phyloP scores from a whole-genome alignment of 2,113 vertebrate genomes.

The cattle (Bos taurus) region DNA sequence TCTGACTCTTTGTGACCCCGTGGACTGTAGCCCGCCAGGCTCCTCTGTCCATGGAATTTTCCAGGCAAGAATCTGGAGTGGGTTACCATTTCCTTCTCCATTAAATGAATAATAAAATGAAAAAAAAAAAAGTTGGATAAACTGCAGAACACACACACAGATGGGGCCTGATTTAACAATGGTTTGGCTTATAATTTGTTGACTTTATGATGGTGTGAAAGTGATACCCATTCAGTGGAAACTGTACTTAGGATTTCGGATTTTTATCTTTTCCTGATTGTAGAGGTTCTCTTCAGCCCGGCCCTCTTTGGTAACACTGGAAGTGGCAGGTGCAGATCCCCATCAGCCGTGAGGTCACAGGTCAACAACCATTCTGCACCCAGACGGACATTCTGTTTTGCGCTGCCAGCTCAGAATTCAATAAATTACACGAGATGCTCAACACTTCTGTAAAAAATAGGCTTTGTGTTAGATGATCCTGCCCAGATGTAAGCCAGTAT shows the following conservation, averaged over 20 bases:
- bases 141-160: background rate
- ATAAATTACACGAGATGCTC: background rate
- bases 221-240: background rate
- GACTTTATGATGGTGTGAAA: background rate
- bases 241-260: background rate
- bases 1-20: background rate
- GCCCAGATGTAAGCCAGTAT: background rate
- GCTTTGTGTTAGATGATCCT: background rate
- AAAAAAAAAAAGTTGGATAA: background rate
- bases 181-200: background rate
- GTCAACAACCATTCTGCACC: background rate
- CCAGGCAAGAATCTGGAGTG: background rate
- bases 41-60: background rate
- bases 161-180: background rate
- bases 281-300: background rate
- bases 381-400: background rate
- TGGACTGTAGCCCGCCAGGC: background rate
- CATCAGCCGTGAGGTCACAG: background rate
- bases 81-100: background rate
- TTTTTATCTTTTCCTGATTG: background rate
- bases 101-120: background rate
- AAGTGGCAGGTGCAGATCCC: background rate
- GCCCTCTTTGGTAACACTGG: background rate
- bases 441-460: background rate
- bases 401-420: background rate